A percentile compares a stretch with the other conserved stretches of the same genome.
These are phyloP conservation scores for Fregetta grallaria DNA, from an alignment of 2,113 vertebrate genomes.

Conservation along the genomic window DNA sequence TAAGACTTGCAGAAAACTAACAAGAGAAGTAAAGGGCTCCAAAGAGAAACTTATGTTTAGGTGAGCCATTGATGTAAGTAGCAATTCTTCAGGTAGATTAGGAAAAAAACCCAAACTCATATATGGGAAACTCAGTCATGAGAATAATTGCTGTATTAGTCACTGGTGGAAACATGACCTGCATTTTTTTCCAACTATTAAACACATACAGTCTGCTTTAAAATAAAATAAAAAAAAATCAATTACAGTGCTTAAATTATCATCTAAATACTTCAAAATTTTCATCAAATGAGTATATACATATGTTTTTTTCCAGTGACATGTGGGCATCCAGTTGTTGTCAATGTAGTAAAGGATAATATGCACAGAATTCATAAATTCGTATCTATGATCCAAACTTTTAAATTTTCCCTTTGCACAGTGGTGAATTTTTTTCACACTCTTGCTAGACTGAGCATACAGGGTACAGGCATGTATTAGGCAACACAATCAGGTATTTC, in stretches of 20 bases:
- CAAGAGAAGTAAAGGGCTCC: not conserved
- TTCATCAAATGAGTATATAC: not conserved
- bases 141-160: not conserved
- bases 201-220: not conserved
- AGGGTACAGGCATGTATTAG: not conserved
- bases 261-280: not conserved
- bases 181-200: not conserved
- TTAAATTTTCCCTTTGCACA: not conserved
- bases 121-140: not conserved
- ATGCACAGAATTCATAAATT: not conserved
- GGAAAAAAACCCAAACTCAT: not conserved
- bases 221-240: not conserved
- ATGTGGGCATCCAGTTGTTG: not conserved
- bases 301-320: not conserved
- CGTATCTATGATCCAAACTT: accelerated
- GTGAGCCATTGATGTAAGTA: not conserved
- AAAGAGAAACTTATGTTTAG: not conserved
- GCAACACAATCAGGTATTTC: not conserved
- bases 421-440: not conserved
- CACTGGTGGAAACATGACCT: not conserved
- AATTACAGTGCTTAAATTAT: not conserved
- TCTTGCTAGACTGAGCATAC: not conserved
- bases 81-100: not conserved
- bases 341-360: not conserved
- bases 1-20: not conserved